Evolutionary conservation across 2,113 vertebrate species (phyloP).

Genomic region (Notechis scutatus): DNA sequence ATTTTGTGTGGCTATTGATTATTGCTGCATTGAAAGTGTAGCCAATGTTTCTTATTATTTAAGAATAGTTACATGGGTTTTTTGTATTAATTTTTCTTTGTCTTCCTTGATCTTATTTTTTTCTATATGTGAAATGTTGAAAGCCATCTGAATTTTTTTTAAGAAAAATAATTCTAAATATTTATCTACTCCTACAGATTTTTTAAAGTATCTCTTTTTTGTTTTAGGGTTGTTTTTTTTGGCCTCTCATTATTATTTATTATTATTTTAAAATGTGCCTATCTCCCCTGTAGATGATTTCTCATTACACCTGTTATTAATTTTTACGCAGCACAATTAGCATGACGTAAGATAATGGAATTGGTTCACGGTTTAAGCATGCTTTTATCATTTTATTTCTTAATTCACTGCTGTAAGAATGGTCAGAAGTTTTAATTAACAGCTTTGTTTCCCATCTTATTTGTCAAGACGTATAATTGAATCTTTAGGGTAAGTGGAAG

Average conservation of each 20-base stretch:
- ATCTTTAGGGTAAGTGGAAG: not conserved
- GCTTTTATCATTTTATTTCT: not conserved
- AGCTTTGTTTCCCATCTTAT: not conserved
- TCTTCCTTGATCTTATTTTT: not conserved
- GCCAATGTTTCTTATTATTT: not conserved
- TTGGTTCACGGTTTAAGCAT: not conserved
- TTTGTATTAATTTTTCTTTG: not conserved
- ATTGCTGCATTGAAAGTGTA: not conserved
- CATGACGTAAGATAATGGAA: not conserved
- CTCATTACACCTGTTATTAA: not conserved
- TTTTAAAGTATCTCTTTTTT: not conserved
- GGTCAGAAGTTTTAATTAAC: not conserved
- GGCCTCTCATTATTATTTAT: not conserved
- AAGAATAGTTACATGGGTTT: not conserved
- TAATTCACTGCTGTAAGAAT: not conserved
- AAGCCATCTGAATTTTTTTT: not conserved
- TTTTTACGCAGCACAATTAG: not conserved
- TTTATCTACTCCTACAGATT: not conserved
- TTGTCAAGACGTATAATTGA: not conserved
- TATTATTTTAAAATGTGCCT: not conserved
- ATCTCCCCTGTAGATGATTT: not conserved
- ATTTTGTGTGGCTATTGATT: not conserved
- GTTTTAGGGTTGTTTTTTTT: not conserved
- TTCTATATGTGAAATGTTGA: not conserved
- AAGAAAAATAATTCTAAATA: not conserved